Base-by-base conservation (phyloP, 2,888 invertebrate genomes). In the Ptilodon capucinus region DNA sequence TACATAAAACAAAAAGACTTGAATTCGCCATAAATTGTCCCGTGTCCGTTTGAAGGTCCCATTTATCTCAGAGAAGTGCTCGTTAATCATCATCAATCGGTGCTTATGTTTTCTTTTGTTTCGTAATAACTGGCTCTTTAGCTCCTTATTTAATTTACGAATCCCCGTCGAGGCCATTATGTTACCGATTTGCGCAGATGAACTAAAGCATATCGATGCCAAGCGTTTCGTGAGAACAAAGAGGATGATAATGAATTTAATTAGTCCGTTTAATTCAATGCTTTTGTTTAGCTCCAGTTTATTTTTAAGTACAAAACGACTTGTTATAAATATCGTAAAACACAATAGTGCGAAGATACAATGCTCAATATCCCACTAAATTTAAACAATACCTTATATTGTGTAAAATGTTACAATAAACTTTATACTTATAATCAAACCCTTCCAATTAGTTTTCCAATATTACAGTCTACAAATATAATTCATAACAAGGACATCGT, bases 171-270 rank as follows among this genome's bases (percentile, higher is more conserved):
- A 65, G 67, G 53, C 65, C 65, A 66, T 76, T 72, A 71, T 65
- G 71, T 57, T 63, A 65, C 65, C 66, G 68, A 66, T 70, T 70
- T 70, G 66, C 64, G 61, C 64, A 54, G 71, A 71, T 68, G 63
- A 70, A 61, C 54, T 60, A 64, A 68, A 60, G 64, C 69, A 64
- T 68, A 74, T 69, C 71, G 72, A 71, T 76, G 69, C 68, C 72
- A 76, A 74, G 68, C 64, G 67, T 64, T 70, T 65, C 67, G 68
- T 65, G 62, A 67, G 63, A 51, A 71, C 69, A 75, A 74, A 71
- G 67, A 62, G 54, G 53, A 54, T 59, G 64, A 60, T 59, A 64
- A 66, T 66, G 57, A 66, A 68, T 70, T 73, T 67, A 73, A 76
- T 74, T 67, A 64, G 60, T 61, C 60, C 55, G 58, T 63, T n/a